phyloP scores from a whole-genome alignment of 2,888 invertebrate species.

The Tachina lurida region DNA sequence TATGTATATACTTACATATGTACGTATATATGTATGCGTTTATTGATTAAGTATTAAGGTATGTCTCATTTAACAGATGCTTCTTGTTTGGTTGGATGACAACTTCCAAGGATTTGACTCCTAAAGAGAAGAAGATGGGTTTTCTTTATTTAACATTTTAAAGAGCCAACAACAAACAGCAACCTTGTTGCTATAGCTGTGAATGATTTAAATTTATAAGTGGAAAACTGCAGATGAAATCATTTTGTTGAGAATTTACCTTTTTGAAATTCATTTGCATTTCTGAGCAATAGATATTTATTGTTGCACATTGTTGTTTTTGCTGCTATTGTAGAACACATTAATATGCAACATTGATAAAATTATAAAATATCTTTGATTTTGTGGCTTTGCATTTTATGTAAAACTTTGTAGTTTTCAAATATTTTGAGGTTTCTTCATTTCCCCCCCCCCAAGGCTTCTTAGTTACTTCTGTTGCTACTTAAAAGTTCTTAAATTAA shows the following conservation, averaged over 20 bases:
- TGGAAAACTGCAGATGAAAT: constrained; percentile 56
- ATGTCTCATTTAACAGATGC: constrained; percentile 62
- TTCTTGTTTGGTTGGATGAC: constrained; percentile 41
- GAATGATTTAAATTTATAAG: constrained; percentile 58
- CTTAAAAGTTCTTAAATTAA: constrained; percentile 33
- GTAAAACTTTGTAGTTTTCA: constrained; percentile 57
- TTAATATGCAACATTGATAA: constrained; percentile 62
- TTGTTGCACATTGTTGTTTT: not conserved
- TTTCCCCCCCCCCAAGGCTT: constrained; percentile 45
- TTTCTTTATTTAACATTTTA: constrained; percentile 45
- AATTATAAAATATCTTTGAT: constrained; percentile 70
- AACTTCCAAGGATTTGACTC: constrained; percentile 11
- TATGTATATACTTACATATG: not conserved
- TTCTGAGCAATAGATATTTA: constrained; percentile 31
- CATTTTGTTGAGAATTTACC: constrained; percentile 47
- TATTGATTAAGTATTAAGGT: constrained; percentile 51
- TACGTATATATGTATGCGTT: not conserved
- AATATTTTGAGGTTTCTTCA: constrained; percentile 66
- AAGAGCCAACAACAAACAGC: not conserved
- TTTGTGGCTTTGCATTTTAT: constrained; percentile 69
- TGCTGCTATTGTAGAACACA: constrained; percentile 20
- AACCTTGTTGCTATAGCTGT: not conserved
- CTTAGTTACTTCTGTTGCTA: constrained; percentile 29
- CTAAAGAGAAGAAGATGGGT: constrained; percentile 14
- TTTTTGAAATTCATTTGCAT: constrained; percentile 66